Conservation (phyloP, 2,113 vertebrate genomes). For the Manacus vitellinus region DNA sequence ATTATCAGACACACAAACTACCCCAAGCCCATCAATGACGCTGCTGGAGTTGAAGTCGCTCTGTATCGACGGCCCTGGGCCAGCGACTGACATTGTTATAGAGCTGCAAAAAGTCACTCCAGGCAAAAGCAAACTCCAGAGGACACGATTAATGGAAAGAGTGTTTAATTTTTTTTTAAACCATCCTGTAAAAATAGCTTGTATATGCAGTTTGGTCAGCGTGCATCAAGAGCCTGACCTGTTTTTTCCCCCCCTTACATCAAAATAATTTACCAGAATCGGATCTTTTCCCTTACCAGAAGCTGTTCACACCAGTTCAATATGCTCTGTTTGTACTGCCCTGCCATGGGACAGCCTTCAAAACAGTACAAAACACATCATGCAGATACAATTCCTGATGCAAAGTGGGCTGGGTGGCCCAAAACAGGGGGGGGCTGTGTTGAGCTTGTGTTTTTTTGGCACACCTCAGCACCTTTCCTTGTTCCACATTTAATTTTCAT, state of each 20-base stretch:
- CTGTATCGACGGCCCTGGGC: background rate
- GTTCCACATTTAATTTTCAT: background rate
- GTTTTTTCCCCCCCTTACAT: fast-evolving
- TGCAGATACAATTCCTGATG: background rate
- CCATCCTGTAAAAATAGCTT: background rate
- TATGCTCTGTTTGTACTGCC: background rate
- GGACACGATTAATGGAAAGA: background rate
- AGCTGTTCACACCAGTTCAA: background rate
- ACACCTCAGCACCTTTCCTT: background rate
- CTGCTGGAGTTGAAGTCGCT: background rate
- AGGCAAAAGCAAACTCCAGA: conserved; percentile 17
- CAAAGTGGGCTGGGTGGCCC: background rate
- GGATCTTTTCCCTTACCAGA: background rate
- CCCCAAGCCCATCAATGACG: background rate
- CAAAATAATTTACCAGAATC: background rate
- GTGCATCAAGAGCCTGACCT: background rate
- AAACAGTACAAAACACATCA: background rate
- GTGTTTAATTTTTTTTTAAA: background rate
- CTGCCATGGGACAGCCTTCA: background rate
- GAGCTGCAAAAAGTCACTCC: conserved; percentile 11
- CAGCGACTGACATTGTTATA: background rate
- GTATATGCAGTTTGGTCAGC: background rate
- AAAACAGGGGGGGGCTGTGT: background rate
- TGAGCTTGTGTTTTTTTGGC: fast-evolving
- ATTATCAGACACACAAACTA: background rate